Evolutionary conservation across 2,888 invertebrate genomes (phyloP), one percentile per base, ranked within the genome.

Genomic region (Polia nebulosa): DNA sequence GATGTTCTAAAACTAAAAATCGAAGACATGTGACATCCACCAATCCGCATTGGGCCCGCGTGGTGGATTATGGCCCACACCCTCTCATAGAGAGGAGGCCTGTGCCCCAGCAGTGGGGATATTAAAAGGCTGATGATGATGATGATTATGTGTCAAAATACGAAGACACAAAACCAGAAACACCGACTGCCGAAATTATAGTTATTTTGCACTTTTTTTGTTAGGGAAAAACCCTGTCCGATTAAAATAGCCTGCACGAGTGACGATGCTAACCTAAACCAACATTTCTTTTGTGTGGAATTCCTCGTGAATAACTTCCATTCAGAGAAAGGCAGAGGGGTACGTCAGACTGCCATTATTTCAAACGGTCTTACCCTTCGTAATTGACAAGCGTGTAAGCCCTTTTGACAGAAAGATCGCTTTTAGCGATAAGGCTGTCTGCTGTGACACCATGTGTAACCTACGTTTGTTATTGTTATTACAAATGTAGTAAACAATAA

Each of bases 321-420:
- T 47, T 49, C 32, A 17, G 3, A 11, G 20, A 39, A 71, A 32
- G 13, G 13, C 45, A 25, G 5, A 25, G 4, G 39, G 72, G 59
- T 39, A 49, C 25, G 32, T 58, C 25, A 58, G 59, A 5, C 13
- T 72, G 8, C 6, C 39, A 32, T 32, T 58, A 58, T 57, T 57
- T 49, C 13, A 17, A 22, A 41, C 20, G 20, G 17, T 13, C 11
- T 47, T 39, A 13, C 29, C 39, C 8, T 41, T 27, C 39, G 32
- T 68, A 68, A 68, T 59, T 72, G 72, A 72, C 60, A 72, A 22
- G 25, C 39, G 25, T 11, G 59, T 32, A 15, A 3, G 20, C 9
- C 1, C 45, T 39, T 58, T 39, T 58, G 36, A 32, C 17, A 17
- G 15, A 1, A 15, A 67, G n/a, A 57, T 47, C 36, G n/a, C 13